Conservation (phyloP, 2,888 invertebrate genomes). For the Drosophila aldrichi region DNA sequence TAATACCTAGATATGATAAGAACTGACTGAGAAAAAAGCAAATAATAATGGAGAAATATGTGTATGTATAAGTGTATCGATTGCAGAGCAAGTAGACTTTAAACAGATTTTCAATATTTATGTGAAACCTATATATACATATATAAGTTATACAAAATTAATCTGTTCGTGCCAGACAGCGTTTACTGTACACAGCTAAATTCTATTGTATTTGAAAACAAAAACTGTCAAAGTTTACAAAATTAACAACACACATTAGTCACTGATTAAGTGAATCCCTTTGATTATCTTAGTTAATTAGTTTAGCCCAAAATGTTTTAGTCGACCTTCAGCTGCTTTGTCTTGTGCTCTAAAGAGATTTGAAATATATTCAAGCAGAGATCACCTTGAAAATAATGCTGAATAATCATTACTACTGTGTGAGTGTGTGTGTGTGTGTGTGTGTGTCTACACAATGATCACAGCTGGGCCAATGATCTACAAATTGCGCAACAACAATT, state of each 20-base stretch:
- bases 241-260: background rate
- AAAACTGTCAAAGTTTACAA: background rate
- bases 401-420: constrained; percentile 42
- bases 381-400: constrained; percentile 54
- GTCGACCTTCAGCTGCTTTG: constrained; percentile 31
- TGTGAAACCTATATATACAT: no score
- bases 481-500: constrained; percentile 67
- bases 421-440: background rate
- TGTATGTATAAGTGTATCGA: background rate
- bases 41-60: background rate
- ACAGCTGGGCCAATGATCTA: constrained; percentile 66
- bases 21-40: background rate
- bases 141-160: no score
- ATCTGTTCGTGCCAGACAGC: background rate
- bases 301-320: constrained; percentile 3
- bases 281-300: constrained; percentile 3
- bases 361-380: constrained; percentile 35
- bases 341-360: constrained; percentile 30
- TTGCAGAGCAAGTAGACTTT: background rate
- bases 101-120: background rate
- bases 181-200: background rate
- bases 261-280: background rate
- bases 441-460: constrained; percentile 21
- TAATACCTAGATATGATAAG: background rate
- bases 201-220: background rate